Conservation (phyloP, 2,113 vertebrate species). For the Puntigrus tetrazona region DNA sequence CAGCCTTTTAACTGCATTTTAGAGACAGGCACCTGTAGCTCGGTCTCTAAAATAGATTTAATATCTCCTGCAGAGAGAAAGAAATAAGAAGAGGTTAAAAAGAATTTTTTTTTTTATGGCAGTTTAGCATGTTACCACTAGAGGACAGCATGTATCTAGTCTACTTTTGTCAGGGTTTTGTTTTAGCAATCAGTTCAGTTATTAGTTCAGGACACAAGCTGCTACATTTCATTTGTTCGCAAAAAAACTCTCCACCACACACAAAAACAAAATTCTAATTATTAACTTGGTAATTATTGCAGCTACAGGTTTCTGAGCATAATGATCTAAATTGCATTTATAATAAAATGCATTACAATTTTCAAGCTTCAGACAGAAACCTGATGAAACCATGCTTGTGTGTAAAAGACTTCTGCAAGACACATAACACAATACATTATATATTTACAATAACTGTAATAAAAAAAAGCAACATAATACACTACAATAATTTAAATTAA, state of each 20-base stretch:
- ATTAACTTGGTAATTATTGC: not conserved
- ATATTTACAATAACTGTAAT: not conserved
- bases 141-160: constrained; percentile 16
- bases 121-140: constrained; percentile 29
- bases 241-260: not conserved
- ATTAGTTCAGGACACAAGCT: not conserved
- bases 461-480: not conserved
- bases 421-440: not conserved
- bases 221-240: not conserved
- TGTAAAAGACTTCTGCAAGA: not conserved
- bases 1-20: constrained; percentile 99
- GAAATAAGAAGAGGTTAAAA: not conserved
- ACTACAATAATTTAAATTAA: too few species aligned
- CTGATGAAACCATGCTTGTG: not conserved
- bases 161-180: not conserved
- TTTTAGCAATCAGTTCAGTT: too few species aligned
- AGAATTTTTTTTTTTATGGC: not conserved
- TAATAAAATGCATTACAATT: not conserved
- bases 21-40: constrained; percentile 90
- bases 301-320: not conserved
- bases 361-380: not conserved
- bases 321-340: not conserved
- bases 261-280: too few species aligned
- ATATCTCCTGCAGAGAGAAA: constrained; percentile 83
- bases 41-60: constrained; percentile 93